Base-by-base conservation (phyloP, 2,888 invertebrate genomes). In the Melieria picta region DNA sequence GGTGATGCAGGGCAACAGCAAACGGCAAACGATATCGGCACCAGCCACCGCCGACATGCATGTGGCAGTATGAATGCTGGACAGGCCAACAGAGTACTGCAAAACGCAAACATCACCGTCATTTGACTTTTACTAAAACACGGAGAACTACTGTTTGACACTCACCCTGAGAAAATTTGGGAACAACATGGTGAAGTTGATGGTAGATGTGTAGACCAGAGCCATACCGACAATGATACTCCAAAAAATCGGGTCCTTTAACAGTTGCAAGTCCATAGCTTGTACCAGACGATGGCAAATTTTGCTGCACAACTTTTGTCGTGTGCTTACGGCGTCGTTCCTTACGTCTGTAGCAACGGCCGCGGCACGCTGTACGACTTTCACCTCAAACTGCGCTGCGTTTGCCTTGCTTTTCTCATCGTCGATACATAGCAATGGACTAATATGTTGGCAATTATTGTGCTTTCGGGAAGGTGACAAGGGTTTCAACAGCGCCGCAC, bases 41-140 rank as follows among this genome's bases (percentile, higher is more conserved):
- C 89, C 87, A 3, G 93, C 92, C 67, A 92, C 88, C 0, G 90
- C 88, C n/a, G 93, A 92, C 91, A 93, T 91, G 76, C 92, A 92
- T 57, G 87, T 86, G 1, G 93, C 92, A 4, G 92, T 91, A 76
- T 91, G 87, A 63, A 88, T 84, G 69, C 88, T 85, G 7, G 85
- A 83, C 10, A 90, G 81, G 3, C 82, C 79, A 10, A 83, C 83
- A 3, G 86, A 82, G 43, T 84, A 78, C 79, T 83, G 71, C 56
- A 80, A 77, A 73, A 13, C 64, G 60, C 55, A 69, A 9, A 68
- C 42, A 16, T 69, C 69, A 68, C 55, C 13, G 56, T 57, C 16
- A 52, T 50, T 56, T 52, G 50, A 60, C n/a, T 13, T 57, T 65
- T 30, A 9, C 42, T 75, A 57, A 50, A 48, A 43, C 13, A 48